phyloP scores from a whole-genome alignment of 2,797 vertebrate species.

The Meda fulgida region DNA sequence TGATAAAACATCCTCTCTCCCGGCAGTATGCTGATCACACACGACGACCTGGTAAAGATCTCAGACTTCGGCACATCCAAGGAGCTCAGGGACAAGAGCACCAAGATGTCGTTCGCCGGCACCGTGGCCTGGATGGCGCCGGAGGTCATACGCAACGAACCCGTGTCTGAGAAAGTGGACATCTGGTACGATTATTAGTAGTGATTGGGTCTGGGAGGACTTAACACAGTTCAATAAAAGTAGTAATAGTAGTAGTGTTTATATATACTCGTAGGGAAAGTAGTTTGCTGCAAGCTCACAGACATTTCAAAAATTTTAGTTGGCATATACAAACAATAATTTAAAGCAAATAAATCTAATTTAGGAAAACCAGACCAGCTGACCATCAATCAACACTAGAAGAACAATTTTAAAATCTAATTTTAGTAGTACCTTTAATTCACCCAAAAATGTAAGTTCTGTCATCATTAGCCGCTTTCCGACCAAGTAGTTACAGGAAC shows the following conservation, averaged over 20 bases:
- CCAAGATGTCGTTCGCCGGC: conserved; percentile 98
- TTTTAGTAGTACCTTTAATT: background rate
- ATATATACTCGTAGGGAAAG: too few species aligned
- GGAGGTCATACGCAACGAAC: conserved; percentile 96
- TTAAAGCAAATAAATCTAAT: too few species aligned
- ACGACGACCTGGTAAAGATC: conserved; percentile 97
- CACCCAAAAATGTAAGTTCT: background rate
- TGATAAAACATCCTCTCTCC: background rate
- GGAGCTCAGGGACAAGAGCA: conserved; percentile 96
- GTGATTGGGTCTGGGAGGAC: background rate
- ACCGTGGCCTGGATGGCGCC: conserved; percentile 99
- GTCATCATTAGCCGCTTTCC: too few species aligned
- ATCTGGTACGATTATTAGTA: conserved; percentile 84
- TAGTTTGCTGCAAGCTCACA: too few species aligned
- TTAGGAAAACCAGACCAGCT: too few species aligned
- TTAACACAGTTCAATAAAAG: background rate
- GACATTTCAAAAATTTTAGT: too few species aligned
- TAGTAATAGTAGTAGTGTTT: too few species aligned
- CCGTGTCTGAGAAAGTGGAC: conserved; percentile 97
- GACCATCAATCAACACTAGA: too few species aligned
- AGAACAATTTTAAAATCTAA: too few species aligned
- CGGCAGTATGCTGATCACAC: conserved; percentile 94
- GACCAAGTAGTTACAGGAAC: too few species aligned
- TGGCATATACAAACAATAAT: too few species aligned
- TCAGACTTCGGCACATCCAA: conserved; percentile 98